Conservation (phyloP, 2,113 vertebrate species). For the Peucedramus taeniatus region DNA sequence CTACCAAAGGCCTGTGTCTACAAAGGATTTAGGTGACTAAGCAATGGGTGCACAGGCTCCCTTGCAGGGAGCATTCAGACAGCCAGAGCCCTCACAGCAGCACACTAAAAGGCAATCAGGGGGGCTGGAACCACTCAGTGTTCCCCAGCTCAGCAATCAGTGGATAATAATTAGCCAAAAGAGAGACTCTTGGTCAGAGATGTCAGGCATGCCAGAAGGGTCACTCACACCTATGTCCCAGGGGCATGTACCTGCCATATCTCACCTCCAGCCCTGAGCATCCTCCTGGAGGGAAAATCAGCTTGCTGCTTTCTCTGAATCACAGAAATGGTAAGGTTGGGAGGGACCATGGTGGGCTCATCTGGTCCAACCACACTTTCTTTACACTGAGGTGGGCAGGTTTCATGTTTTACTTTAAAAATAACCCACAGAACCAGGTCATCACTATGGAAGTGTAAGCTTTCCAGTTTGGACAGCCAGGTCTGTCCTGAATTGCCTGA, state of each 20-base stretch:
- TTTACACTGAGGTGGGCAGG: background rate
- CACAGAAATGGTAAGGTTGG: background rate
- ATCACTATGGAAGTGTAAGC: background rate
- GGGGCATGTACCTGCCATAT: background rate
- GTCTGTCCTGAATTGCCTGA: background rate
- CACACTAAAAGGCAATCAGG: rapidly evolving
- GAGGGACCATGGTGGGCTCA: background rate
- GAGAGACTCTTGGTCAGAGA: background rate
- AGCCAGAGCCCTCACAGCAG: background rate
- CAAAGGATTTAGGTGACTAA: background rate
- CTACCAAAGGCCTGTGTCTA: background rate
- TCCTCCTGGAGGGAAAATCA: background rate
- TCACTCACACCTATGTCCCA: no score
- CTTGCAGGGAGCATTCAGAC: background rate
- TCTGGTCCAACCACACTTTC: background rate
- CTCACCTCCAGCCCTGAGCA: background rate
- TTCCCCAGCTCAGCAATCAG: background rate
- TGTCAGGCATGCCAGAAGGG: background rate
- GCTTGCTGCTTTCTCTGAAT: background rate
- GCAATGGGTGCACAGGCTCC: background rate
- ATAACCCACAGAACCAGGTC: background rate
- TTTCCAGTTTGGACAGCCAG: background rate
- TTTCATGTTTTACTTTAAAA: background rate
- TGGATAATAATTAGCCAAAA: background rate
- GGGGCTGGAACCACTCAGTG: background rate